Conservation (phyloP, 1,140 invertebrate species). For the Schlechtendalia chinensis region DNA sequence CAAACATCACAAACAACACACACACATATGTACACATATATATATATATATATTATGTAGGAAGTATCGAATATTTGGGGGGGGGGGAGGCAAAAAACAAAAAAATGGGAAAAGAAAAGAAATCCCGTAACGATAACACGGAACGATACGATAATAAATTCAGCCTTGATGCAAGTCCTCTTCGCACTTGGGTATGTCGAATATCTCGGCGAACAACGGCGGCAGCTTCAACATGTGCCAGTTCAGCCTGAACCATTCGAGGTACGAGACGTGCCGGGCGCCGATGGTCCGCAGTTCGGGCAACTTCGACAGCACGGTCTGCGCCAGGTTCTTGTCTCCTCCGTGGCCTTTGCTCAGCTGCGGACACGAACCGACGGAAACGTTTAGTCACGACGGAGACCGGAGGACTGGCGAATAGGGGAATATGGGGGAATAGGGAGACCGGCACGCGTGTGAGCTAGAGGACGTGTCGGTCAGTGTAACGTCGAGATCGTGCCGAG, state of each 20-base stretch:
- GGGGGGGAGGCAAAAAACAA: neutral
- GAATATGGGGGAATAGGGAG: too few relatives aligned
- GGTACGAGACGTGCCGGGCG: conserved; percentile 75
- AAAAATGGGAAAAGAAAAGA: conserved; percentile 21
- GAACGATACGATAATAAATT: conserved; percentile 29
- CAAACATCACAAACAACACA: too few relatives aligned
- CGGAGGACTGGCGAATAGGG: too few relatives aligned
- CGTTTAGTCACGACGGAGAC: too few relatives aligned
- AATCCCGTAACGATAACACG: conserved; percentile 35
- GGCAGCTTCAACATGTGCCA: conserved; percentile 84
- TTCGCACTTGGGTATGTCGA: conserved; percentile 92
- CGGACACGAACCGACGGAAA: too few relatives aligned
- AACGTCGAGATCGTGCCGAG: too few relatives aligned
- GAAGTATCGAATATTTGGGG: conserved; percentile 16
- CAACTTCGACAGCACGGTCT: conserved; percentile 70
- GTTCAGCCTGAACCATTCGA: conserved; percentile 87
- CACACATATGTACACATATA: too few relatives aligned
- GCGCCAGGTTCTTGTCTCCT: conserved; percentile 64
- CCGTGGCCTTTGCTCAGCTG: conserved; percentile 53
- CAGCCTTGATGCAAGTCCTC: conserved; percentile 67
- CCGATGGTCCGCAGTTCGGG: conserved; percentile 81
- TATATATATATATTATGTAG: too few relatives aligned
- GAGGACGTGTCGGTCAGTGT: too few relatives aligned
- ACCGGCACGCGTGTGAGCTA: too few relatives aligned
- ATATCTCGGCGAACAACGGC: conserved; percentile 93